Conservation (phyloP, 2,888 invertebrate genomes). For the Melolontha melolontha region DNA sequence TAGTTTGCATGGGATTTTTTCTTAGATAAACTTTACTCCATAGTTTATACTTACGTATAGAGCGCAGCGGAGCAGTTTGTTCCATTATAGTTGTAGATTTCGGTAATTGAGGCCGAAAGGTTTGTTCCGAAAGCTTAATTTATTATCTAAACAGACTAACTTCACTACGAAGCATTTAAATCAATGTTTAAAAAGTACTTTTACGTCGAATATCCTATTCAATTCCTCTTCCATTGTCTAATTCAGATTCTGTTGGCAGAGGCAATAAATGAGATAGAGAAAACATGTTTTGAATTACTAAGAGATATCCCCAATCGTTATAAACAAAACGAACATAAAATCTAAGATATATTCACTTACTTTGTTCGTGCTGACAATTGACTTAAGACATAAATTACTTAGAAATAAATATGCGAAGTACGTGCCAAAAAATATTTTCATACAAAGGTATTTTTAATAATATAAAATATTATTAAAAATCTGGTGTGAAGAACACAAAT, state of each 20-base stretch:
- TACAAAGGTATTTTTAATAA: no score
- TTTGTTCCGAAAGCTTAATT: conserved; percentile 30
- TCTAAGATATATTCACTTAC: no score
- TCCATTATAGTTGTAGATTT: conserved; percentile 35
- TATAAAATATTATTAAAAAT: no score
- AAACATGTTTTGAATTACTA: conserved; percentile 4
- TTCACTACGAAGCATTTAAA: conserved; percentile 16
- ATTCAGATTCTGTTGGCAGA: conserved; percentile 7
- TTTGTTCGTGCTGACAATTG: neutral
- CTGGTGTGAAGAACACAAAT: no score
- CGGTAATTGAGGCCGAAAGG: conserved; percentile 40
- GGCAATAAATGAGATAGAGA: conserved; percentile 1
- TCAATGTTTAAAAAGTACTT: conserved; percentile 31
- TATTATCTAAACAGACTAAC: conserved; percentile 36
- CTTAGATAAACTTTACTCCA: conserved; percentile 36
- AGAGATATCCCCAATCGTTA: neutral
- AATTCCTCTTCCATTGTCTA: conserved; percentile 12
- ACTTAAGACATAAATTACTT: no score
- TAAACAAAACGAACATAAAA: neutral
- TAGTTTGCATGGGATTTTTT: conserved; percentile 33
- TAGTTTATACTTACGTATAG: conserved; percentile 11
- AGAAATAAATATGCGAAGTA: no score
- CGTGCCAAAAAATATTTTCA: no score
- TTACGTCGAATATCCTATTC: conserved; percentile 5
- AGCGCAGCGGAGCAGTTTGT: conserved; percentile 10